Base-by-base conservation (phyloP, 2,888 invertebrate species). In the Drosophila lacicola region DNA sequence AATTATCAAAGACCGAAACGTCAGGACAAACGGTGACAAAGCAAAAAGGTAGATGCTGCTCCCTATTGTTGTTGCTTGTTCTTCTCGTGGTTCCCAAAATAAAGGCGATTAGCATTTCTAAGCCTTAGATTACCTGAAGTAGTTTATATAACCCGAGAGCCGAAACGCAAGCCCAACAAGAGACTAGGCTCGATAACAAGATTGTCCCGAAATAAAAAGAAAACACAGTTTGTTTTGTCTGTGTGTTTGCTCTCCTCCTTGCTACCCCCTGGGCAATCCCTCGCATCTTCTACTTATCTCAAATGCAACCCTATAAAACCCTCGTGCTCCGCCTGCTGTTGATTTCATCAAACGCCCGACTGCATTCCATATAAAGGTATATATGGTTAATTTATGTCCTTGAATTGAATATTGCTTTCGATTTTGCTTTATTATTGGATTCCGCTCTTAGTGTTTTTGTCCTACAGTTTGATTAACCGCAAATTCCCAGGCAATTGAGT, bases 71-170 rank as follows among this genome's bases (percentile, higher is more conserved):
- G 4, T 14, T 57, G 17, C 34, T 47, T 54, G 68, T 70, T 49
- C n/a, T 42, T 13, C 41, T 53, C 47, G 51, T 63, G 66, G 77
- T 71, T 42, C 61, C 60, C 60, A 58, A 76, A 88, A 89, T 89
- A 89, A 89, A 84, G 83, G 84, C 89, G 85, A 85, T 85, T 85
- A 85, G 85, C 85, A 85, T 89, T 85, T 85, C 88, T 88, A 85
- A 85, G 85, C 85, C 88, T 77, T 84, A 89, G 85, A 85, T 85
- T 85, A 85, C 85, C 89, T 89, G 89, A 89, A 89, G 88, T 88
- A 89, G 89, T 83, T 87, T 87, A 83, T 88, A 87, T 78, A 83
- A 65, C 67, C 74, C 37, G 33, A 47, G 2, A 34, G 39, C 47
- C 51, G 64, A 44, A 37, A 25, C 29, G 33, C 55, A 61, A 69